These are phyloP conservation scores for Catostylus mosaicus DNA, from an alignment of 30 jellyfish, hydroid and myxozoan genomes.

Conservation along the genomic window DNA sequence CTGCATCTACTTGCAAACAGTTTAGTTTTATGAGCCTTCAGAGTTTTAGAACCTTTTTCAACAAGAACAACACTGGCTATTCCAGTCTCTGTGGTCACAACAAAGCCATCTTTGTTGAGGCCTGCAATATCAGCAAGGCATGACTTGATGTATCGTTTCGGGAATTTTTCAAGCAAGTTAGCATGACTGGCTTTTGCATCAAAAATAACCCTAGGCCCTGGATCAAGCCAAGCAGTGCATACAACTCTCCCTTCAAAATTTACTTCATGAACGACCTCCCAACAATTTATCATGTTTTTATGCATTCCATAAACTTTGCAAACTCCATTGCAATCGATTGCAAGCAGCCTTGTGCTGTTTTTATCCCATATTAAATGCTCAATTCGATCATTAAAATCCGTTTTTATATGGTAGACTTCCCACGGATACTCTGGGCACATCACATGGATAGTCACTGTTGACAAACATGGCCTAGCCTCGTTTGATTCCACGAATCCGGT, in stretches of 20 bases:
- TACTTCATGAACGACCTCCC: conserved; percentile 52
- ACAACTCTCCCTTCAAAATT: conserved; percentile 46
- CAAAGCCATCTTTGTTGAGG: conserved; percentile 54
- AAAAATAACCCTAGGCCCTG: conserved; percentile 31
- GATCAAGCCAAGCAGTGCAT: conserved; percentile 56
- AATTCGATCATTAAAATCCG: conserved; percentile 50
- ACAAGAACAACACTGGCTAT: conserved; percentile 39
- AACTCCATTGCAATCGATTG: conserved; percentile 60
- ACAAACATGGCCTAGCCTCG: conserved; percentile 9
- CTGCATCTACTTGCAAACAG: conserved; percentile 46
- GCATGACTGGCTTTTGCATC: conserved; percentile 61
- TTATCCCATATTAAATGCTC: conserved; percentile 80
- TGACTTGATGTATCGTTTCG: conserved; percentile 24
- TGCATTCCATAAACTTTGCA: conserved; percentile 64
- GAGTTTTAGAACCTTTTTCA: conserved; percentile 29
- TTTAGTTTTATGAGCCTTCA: conserved; percentile 9
- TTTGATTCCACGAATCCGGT: conserved; percentile 41
- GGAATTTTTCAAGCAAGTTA: conserved; percentile 48
- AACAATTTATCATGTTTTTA: conserved; percentile 51
- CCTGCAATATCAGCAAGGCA: conserved; percentile 64
- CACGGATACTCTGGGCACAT: conserved; percentile 78
- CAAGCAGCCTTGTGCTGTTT: conserved; percentile 59
- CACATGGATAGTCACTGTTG: conserved; percentile 34
- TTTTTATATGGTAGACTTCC: conserved; percentile 51
- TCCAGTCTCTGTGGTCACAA: conserved; percentile 60